phyloP scores from a whole-genome alignment of 2,113 vertebrate genomes.

The Halichoerus grypus region DNA sequence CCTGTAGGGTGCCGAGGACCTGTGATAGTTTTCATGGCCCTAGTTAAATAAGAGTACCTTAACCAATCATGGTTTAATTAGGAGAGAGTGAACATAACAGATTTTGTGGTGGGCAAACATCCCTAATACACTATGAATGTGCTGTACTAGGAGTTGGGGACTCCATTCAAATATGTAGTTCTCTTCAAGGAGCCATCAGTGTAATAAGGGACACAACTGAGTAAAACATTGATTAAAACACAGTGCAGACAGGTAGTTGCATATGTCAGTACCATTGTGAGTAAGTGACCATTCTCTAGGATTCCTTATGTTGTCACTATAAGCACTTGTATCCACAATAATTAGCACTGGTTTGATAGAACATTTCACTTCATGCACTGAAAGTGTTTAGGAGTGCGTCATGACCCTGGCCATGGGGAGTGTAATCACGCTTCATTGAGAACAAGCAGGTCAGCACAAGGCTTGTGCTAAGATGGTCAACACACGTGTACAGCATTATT shows the following conservation, averaged over 20 bases:
- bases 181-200: not conserved
- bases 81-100: not conserved
- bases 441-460: not conserved
- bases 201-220: not conserved
- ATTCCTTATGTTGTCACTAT: not conserved
- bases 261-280: rapidly evolving
- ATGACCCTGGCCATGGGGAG: not conserved
- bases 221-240: not conserved
- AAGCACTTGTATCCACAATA: no score
- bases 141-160: not conserved
- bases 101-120: not conserved
- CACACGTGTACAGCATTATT: not conserved
- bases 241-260: rapidly evolving
- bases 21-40: not conserved
- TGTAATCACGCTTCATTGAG: not conserved
- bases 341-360: not conserved
- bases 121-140: not conserved
- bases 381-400: not conserved
- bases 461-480: not conserved
- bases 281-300: not conserved
- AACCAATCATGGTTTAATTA: not conserved
- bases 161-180: not conserved
- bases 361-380: not conserved
- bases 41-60: not conserved
- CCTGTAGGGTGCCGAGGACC: not conserved